Base-by-base conservation (phyloP, 2,797 vertebrate genomes). In the Myripristis jacobus region DNA sequence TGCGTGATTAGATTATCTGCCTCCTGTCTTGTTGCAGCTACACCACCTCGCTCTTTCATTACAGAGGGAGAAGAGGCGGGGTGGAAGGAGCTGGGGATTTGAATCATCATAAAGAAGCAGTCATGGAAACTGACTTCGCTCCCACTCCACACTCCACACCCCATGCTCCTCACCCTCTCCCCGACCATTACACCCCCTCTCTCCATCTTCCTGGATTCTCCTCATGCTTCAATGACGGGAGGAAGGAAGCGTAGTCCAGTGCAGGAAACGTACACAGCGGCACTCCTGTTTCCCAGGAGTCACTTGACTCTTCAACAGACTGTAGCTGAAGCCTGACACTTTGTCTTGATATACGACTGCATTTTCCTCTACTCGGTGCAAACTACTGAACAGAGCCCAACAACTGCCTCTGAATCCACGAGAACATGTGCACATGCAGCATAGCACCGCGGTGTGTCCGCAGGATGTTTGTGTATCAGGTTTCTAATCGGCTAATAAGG, bases 1-100 rank as follows among this genome's bases (percentile, higher is more conserved):
- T 81, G 68, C 79, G 63, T 88, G 82, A 89, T 89, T 84, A 85
- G 83, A 88, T 88, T 84, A 86, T 83, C 78, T 18, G 53, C 77
- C 79, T 78, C 60, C 72, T 62, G 76, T 61, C 75, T 82, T 31
- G 2, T 74, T n/a, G 41, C 72, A 43, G 63, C 79, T 61, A 44
- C 71, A 75, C 48, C 62, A 53, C 63, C 74, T 77, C 55, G 47
- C 70, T 75, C 70, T 86, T 75, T 77, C 61, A 82, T 88, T 83
- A 81, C 73, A 60, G 36, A 38, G 68, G 66, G 50, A 78, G 62
- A 46, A 61, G 66, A 81, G 77, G 61, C 55, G 58, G 73, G 56
- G 63, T 41, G 57, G 55, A 74, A 53, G 19, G 74, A 70, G 73
- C 73, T 16, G 6, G 51, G 64, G 52, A 21, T 67, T 18, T 61